Base-by-base conservation (phyloP, 2,113 vertebrate genomes). In the Carassius carassius region DNA sequence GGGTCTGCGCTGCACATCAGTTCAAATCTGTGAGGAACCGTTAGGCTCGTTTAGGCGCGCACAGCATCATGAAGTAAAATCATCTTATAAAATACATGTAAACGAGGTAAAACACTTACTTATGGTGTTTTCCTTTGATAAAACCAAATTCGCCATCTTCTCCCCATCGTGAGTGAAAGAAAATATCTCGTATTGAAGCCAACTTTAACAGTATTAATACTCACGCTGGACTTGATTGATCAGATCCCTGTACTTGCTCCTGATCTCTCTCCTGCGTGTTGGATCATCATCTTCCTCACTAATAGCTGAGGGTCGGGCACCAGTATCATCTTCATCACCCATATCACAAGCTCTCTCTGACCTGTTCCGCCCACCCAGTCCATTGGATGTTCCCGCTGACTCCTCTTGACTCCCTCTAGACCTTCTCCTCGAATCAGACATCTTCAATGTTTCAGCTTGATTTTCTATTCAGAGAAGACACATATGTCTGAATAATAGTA, bases 181-280 rank as follows among this genome's bases (percentile, higher is more conserved):
- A n/a, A n/a, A n/a, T n/a, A n/a, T n/a, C n/a, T n/a, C n/a, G 49
- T 11, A 82, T 4, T 62, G 21, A 44, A 79, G 32, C 19, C 13
- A 58, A 76, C 25, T 56, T 65, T 23, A 72, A 60, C 10, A 7
- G 1, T 51, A 54, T 44, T 37, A 77, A 21, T 21, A 91, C 96
- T 96, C 88, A 98, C 97, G 95, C 86, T 97, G 96, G 29, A 99
- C 95, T 4, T 76, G 92, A 92, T 91, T 94, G 91, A 99, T 98
- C 60, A 98, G 97, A 89, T 96, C 96, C 56, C 97, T 92, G 92
- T 98, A 99, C 85, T 95, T 95, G 90, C 96, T 97, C 37, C 98
- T 94, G 75, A 99, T 95, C 76, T 95, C 91, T 84, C 96, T 93
- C 86, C 97, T 92, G 54, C 89, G 91, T 6, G 86, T 88, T n/a